Conservation (phyloP, 2,797 vertebrate species). For the Sphenopsis melanotis region DNA sequence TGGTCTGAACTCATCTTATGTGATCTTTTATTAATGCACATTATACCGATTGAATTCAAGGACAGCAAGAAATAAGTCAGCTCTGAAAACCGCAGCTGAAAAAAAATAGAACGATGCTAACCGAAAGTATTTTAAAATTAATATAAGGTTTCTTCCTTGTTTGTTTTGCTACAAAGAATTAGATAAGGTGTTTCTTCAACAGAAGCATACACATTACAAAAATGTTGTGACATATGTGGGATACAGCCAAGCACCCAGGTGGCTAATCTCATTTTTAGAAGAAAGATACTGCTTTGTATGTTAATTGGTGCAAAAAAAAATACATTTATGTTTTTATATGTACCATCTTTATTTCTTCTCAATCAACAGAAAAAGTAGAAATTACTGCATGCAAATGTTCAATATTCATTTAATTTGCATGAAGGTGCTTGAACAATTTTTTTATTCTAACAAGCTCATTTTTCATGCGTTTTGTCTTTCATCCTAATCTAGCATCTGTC, state of each 20-base stretch:
- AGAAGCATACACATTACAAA: conserved; percentile 69
- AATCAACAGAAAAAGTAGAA: conserved; percentile 80
- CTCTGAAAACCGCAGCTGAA: conserved; percentile 63
- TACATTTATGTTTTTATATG: conserved; percentile 76
- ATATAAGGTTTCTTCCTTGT: conserved; percentile 55
- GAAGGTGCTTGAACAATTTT: conserved; percentile 97
- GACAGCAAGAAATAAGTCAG: conserved; percentile 71
- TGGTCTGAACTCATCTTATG: conserved; percentile 72
- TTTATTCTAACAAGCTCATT: conserved; percentile 97
- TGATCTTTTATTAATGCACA: conserved; percentile 81
- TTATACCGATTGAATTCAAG: conserved; percentile 71
- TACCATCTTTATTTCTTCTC: conserved; percentile 75
- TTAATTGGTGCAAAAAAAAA: conserved; percentile 82
- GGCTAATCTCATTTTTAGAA: conserved; percentile 88
- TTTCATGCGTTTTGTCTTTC: conserved; percentile 87
- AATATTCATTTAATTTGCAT: conserved; percentile 94
- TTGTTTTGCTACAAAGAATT: conserved; percentile 66
- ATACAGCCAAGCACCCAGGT: conserved; percentile 90
- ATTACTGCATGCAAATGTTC: conserved; percentile 81
- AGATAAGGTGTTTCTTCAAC: conserved; percentile 67
- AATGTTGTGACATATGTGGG: conserved; percentile 83
- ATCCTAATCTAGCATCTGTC: conserved; percentile 99
- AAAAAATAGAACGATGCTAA: conserved; percentile 45
- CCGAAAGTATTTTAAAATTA: conserved; percentile 59
- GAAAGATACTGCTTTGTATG: conserved; percentile 86